Conservation (phyloP, 1,140 invertebrate species). For the Heliconius hermathena region DNA sequence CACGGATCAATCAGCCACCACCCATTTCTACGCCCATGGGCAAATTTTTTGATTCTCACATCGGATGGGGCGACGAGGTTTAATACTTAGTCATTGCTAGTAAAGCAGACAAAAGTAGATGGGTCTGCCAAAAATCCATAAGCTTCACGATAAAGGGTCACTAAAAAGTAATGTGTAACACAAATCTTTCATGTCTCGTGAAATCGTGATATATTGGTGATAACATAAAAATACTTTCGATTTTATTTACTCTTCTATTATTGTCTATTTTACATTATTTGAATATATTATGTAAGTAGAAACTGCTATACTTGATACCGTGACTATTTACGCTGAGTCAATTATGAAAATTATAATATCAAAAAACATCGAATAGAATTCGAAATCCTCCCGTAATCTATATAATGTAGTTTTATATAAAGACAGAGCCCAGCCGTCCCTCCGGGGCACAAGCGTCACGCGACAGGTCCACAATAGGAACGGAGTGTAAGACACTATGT, state of each 20-base stretch:
- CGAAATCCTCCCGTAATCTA: too few species aligned
- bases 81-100: slow-evolving; percentile 30
- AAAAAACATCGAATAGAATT: too few species aligned
- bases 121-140: slow-evolving; percentile 32
- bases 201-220: neutral
- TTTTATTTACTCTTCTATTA: neutral
- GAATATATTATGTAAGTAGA: neutral
- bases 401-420: too few species aligned
- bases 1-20: too few species aligned
- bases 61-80: slow-evolving; percentile 34
- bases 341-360: too few species aligned
- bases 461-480: too few species aligned
- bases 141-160: slow-evolving; percentile 22
- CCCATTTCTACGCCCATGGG: neutral
- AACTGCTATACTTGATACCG: neutral
- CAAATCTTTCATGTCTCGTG: neutral
- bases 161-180: slow-evolving; percentile 2
- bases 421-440: too few species aligned
- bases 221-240: neutral
- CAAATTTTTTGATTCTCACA: slow-evolving; percentile 26
- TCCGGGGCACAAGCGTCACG: too few species aligned
- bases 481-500: too few species aligned
- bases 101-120: neutral
- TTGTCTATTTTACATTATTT: neutral
- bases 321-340: neutral